Evolutionary conservation across 2,113 vertebrate genomes (phyloP).

Genomic region (Orthonyx spaldingii): DNA sequence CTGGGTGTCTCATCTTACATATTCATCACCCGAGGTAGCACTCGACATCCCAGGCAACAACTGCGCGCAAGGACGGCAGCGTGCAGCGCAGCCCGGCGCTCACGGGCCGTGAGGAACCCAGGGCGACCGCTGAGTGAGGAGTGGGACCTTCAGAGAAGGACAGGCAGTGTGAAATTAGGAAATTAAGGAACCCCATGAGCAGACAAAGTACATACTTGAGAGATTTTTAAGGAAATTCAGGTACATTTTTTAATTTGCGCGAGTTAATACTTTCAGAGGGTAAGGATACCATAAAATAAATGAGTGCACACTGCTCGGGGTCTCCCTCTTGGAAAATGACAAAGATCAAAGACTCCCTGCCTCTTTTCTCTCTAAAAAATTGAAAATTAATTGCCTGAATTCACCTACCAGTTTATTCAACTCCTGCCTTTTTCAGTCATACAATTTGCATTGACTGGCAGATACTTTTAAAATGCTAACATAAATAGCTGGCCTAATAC

Average conservation of each 20-base stretch:
- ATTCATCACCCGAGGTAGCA: neutral
- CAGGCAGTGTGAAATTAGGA: slow-evolving; percentile 1
- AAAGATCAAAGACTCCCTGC: slow-evolving; percentile 50
- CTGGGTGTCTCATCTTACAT: slow-evolving; percentile 34
- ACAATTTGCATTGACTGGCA: slow-evolving; percentile 60
- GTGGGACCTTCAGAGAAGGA: neutral
- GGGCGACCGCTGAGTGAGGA: neutral
- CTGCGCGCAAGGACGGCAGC: neutral
- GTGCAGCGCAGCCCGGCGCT: fast-evolving
- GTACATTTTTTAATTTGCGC: neutral
- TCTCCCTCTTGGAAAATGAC: slow-evolving; percentile 11
- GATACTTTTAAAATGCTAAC: slow-evolving; percentile 27
- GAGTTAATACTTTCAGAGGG: neutral
- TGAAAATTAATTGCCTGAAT: slow-evolving; percentile 64
- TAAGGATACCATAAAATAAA: slow-evolving; percentile 37
- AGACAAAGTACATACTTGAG: neutral
- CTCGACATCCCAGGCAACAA: neutral
- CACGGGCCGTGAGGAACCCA: neutral
- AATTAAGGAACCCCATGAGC: neutral
- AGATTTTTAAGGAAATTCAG: slow-evolving; percentile 4
- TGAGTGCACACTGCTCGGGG: neutral
- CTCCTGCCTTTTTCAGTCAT: neutral
- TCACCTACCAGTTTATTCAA: slow-evolving; percentile 30
- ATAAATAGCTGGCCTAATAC: slow-evolving; percentile 38
- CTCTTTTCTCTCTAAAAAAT: slow-evolving; percentile 43